Evolutionary conservation across 1,140 invertebrate species (phyloP).

Genomic region (Psilanteris sp.): DNA sequence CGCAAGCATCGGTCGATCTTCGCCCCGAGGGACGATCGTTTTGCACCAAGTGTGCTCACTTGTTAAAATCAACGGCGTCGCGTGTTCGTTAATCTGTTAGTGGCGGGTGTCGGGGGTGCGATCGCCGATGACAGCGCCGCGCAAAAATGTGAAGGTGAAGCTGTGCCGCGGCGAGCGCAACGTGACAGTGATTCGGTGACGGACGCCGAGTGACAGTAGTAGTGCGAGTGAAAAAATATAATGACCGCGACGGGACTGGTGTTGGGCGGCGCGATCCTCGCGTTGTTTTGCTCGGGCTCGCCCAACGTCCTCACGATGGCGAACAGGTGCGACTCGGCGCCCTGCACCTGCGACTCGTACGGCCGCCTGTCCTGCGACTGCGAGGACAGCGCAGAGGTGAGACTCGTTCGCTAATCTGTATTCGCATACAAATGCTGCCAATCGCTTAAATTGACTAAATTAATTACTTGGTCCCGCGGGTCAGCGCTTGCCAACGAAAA

Average conservation of each 20-base stretch:
- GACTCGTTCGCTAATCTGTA: slow-evolving; percentile 43
- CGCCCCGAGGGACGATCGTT: slow-evolving; percentile 15
- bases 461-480: no score
- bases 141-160: slow-evolving; percentile 49
- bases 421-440: no score
- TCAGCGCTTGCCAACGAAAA: no score
- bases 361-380: slow-evolving; percentile 82
- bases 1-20: background rate
- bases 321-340: slow-evolving; percentile 80
- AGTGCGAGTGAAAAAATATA: slow-evolving; percentile 59
- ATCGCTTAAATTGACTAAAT: no score
- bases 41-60: slow-evolving; percentile 20
- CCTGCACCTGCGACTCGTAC: slow-evolving; percentile 81
- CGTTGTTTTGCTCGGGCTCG: slow-evolving; percentile 72
- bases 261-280: slow-evolving; percentile 73
- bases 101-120: slow-evolving; percentile 11
- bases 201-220: slow-evolving; percentile 38
- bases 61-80: background rate
- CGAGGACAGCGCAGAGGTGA: slow-evolving; percentile 79
- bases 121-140: slow-evolving; percentile 38
- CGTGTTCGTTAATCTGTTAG: slow-evolving; percentile 5
- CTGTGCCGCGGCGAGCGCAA: slow-evolving; percentile 34
- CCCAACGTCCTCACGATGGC: slow-evolving; percentile 70
- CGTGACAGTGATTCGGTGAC: slow-evolving; percentile 41
- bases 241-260: slow-evolving; percentile 73